phyloP scores from a whole-genome alignment of 2,797 vertebrate genomes.

The Semotilus atromaculatus region DNA sequence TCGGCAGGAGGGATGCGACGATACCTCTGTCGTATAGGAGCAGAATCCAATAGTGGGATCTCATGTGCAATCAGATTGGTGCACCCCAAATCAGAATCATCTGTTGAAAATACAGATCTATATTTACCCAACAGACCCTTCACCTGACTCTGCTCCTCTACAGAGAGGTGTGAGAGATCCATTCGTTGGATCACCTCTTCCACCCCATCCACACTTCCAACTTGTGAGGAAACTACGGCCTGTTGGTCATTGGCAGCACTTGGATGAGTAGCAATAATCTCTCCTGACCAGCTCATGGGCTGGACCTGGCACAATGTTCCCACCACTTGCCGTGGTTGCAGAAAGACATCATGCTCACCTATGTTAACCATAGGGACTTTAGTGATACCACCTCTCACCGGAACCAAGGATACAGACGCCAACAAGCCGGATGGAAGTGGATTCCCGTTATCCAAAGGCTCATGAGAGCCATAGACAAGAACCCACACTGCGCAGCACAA shows the following conservation, averaged over 20 bases:
- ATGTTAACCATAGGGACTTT: background rate
- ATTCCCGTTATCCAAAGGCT: background rate
- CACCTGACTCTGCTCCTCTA: background rate
- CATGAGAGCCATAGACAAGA: background rate
- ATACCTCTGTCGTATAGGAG: background rate
- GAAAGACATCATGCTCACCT: background rate
- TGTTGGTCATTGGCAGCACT: no score
- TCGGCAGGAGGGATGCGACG: background rate
- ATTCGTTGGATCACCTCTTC: no score
- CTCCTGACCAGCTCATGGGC: background rate
- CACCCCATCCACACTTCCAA: no score
- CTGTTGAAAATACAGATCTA: background rate
- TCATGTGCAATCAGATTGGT: constrained; percentile 11
- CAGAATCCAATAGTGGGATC: background rate
- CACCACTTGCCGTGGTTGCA: background rate
- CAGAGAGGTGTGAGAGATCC: background rate
- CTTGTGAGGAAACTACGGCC: background rate
- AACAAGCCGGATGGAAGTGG: background rate
- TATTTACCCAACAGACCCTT: background rate
- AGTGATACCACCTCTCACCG: no score
- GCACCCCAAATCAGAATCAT: constrained; percentile 20
- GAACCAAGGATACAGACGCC: background rate
- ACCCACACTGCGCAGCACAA: background rate
- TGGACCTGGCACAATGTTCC: background rate
- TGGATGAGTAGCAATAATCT: background rate